phyloP scores from a whole-genome alignment of 2,797 vertebrate species.

The Poecilia gillii region DNA sequence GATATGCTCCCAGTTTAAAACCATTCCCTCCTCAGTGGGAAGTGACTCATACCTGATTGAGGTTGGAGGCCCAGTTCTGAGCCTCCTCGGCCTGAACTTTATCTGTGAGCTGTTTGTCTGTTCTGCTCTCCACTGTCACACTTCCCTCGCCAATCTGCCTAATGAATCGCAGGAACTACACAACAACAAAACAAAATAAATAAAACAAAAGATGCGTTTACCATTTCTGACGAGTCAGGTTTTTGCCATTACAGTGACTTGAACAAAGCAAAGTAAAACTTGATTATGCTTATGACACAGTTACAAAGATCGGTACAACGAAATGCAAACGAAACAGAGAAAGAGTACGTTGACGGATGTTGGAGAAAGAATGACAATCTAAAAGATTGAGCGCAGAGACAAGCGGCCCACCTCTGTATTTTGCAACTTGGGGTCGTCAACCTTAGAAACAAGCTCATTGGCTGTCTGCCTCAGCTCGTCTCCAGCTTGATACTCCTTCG shows the following conservation, averaged over 20 bases:
- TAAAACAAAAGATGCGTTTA: slow-evolving; percentile 67
- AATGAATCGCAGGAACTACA: slow-evolving; percentile 99
- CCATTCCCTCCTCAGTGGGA: slow-evolving; percentile 56
- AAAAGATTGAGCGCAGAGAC: slow-evolving; percentile 5
- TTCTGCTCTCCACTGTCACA: slow-evolving; percentile 97
- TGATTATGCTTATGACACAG: slow-evolving; percentile 2
- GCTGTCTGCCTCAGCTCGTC: slow-evolving; percentile 92
- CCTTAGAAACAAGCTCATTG: slow-evolving; percentile 92
- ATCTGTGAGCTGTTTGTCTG: slow-evolving; percentile 91
- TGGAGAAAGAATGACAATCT: slow-evolving; percentile 38
- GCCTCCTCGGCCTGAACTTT: slow-evolving; percentile 91
- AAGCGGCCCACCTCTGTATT: slow-evolving; percentile 91
- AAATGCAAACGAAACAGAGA: slow-evolving; percentile 43
- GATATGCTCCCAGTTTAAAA: slow-evolving; percentile 44
- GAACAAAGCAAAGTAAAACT: slow-evolving; percentile 15
- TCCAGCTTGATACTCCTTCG: slow-evolving; percentile 91
- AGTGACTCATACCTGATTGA: slow-evolving; percentile 93
- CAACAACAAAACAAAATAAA: slow-evolving; percentile 69
- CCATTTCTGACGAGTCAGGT: slow-evolving; percentile 49
- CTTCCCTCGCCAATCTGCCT: slow-evolving; percentile 99
- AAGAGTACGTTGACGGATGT: slow-evolving; percentile 53
- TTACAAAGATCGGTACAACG: slow-evolving; percentile 14
- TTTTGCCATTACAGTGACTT: slow-evolving; percentile 17
- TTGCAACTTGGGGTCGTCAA: slow-evolving; percentile 94
- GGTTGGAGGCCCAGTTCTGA: slow-evolving; percentile 98